Evolutionary conservation across 1,140 invertebrate species (phyloP), one percentile per base, ranked within the genome.

Genomic region (Leptestheria dahalacensis): DNA sequence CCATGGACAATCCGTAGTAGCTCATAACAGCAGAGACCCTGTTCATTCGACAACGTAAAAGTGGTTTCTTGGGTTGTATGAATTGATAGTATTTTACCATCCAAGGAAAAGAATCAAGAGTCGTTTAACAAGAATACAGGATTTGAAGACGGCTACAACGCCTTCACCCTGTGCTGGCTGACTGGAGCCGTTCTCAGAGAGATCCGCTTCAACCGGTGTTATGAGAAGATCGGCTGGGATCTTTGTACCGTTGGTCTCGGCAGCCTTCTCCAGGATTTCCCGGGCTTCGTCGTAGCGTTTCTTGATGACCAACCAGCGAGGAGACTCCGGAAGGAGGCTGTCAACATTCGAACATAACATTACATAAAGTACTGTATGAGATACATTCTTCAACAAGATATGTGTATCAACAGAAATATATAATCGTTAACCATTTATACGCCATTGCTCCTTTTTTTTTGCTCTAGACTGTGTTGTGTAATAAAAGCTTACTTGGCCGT

Each of bases 231-330:
- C 20, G 20, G 23, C 20, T 10, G 63, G 65, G 25, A 62, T 41
- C n/a, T 55, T 29, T 26, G 48, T 46, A 0, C 60, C 57, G 57
- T 71, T 72, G 15, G 60, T 55, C 46, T 62, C 58, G 11, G 69
- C 68, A 2, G 68, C 66, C 33, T 50, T 59, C 48, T 61, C 49
- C 15, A 72, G 60, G 23, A 69, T 52, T 3, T 62, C 60, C 50
- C 68, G 66, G 0, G 72, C 72, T 60, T 71, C 66, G 3, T 67
- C 66, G 29, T 68, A 68, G 25, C 66, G 65, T 20, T 69, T 65
- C 48, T 68, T 67, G 48, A 71, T 62, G 9, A 75, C 66, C 28
- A 75, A 62, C 72, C 73, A 75, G 9, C 73, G 64, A 3, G 73
- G 65, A n/a, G 74, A 75, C 60, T 75, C 73, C 4, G 74, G 73